phyloP scores from a whole-genome alignment of 2,888 invertebrate species.

The Mantis religiosa region DNA sequence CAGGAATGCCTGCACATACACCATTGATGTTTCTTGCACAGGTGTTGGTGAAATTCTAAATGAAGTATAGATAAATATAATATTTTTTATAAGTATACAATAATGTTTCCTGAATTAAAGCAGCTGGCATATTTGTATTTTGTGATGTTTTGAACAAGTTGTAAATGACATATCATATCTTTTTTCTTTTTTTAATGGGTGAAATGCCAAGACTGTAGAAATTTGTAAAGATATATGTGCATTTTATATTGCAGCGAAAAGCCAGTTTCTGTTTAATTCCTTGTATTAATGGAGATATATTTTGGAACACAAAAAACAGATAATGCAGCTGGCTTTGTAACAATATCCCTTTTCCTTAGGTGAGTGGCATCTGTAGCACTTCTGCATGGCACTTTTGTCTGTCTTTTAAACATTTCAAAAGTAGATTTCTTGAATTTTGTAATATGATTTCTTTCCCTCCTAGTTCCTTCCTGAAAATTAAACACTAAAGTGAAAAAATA shows the following conservation, averaged over 20 bases:
- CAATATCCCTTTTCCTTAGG: neutral
- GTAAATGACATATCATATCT: neutral
- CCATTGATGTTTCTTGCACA: neutral
- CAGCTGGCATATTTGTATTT: neutral
- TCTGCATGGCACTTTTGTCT: neutral
- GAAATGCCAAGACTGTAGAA: neutral
- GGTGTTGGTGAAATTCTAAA: neutral
- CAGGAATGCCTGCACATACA: neutral
- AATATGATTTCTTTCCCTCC: too few relatives aligned
- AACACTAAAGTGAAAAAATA: too few relatives aligned
- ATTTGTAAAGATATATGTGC: neutral
- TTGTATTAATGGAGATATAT: neutral
- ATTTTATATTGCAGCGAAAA: neutral
- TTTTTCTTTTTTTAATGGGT: neutral
- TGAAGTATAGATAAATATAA: neutral
- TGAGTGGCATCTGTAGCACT: neutral
- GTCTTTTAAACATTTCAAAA: too few relatives aligned
- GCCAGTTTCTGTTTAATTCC: neutral
- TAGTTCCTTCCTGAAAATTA: too few relatives aligned
- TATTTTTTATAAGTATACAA: neutral
- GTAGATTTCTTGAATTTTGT: too few relatives aligned
- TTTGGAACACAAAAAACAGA: neutral
- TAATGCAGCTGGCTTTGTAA: neutral
- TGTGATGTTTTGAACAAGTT: neutral
- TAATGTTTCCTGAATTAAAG: neutral